Evolutionary conservation across 2,797 vertebrate genomes (phyloP).

Genomic region (Florisuga fusca): DNA sequence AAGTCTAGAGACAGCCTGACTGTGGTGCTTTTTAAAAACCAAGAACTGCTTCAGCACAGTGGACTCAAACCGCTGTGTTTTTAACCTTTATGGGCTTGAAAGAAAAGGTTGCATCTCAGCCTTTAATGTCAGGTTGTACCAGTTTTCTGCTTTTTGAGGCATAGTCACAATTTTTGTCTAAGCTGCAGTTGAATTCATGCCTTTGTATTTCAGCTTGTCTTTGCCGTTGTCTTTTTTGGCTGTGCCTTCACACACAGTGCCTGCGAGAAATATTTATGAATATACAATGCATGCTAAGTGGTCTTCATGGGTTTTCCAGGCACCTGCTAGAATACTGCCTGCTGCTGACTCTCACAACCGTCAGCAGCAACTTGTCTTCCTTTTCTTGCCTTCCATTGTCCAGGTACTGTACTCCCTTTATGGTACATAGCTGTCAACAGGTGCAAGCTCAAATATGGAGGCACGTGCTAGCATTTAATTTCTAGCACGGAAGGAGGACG

Average conservation of each 20-base stretch:
- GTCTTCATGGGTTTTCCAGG: constrained; percentile 72
- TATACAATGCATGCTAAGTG: constrained; percentile 70
- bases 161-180: constrained; percentile 45
- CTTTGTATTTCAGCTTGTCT: constrained; percentile 75
- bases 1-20: constrained; percentile 70
- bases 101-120: constrained; percentile 41
- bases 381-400: constrained; percentile 59
- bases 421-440: constrained; percentile 56
- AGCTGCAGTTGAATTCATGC: constrained; percentile 77
- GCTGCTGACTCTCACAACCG: background rate
- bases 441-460: constrained; percentile 40
- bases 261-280: constrained; percentile 79
- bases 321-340: constrained; percentile 71
- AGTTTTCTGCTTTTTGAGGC: constrained; percentile 71
- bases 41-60: constrained; percentile 59
- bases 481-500: constrained; percentile 53
- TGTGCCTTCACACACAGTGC: constrained; percentile 84
- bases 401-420: constrained; percentile 56
- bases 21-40: constrained; percentile 73
- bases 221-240: constrained; percentile 81
- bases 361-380: constrained; percentile 54
- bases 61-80: constrained; percentile 38
- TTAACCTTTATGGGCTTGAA: constrained; percentile 36
- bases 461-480: background rate
- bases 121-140: constrained; percentile 44